These are phyloP conservation scores for Gymnosoma rotundatum DNA, from an alignment of 2,888 invertebrate species.

Conservation along the genomic window DNA sequence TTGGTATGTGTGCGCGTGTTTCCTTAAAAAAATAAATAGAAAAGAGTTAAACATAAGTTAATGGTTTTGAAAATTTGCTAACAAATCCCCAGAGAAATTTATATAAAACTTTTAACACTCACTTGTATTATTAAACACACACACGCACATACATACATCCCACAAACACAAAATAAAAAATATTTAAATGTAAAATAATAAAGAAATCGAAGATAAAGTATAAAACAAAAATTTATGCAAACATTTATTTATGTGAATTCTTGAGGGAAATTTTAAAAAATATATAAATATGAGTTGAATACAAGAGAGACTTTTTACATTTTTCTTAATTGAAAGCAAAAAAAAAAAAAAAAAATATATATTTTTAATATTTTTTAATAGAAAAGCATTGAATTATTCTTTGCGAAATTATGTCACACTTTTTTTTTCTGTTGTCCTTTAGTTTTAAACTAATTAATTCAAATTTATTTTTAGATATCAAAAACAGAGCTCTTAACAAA, in stretches of 20 bases:
- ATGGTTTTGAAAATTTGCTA: slow-evolving; percentile 69
- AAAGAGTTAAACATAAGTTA: slow-evolving; percentile 67
- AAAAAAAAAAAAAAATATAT: not conserved
- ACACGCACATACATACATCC: not conserved
- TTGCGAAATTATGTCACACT: too few species aligned
- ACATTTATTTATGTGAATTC: not conserved
- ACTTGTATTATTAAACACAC: not conserved
- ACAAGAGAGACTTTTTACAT: slow-evolving; percentile 18
- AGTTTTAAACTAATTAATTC: too few species aligned
- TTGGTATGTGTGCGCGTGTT: not conserved
- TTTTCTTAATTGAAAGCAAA: slow-evolving; percentile 8
- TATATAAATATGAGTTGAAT: slow-evolving; percentile 10
- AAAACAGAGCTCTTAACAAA: too few species aligned
- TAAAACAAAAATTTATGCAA: slow-evolving; percentile 23
- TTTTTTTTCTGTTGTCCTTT: too few species aligned
- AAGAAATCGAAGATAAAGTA: not conserved
- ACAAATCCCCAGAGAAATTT: slow-evolving; percentile 63
- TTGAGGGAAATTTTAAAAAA: too few species aligned
- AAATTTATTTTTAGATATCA: too few species aligned
- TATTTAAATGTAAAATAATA: slow-evolving; percentile 12
- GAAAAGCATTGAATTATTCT: not conserved
- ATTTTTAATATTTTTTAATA: not conserved
- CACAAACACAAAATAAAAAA: not conserved
- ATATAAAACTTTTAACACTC: not conserved
- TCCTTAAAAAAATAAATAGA: not conserved